Evolutionary conservation across 2,113 vertebrate species (phyloP), one percentile per base, ranked within the genome.

Genomic region (Brachypodius melanocephalos): DNA sequence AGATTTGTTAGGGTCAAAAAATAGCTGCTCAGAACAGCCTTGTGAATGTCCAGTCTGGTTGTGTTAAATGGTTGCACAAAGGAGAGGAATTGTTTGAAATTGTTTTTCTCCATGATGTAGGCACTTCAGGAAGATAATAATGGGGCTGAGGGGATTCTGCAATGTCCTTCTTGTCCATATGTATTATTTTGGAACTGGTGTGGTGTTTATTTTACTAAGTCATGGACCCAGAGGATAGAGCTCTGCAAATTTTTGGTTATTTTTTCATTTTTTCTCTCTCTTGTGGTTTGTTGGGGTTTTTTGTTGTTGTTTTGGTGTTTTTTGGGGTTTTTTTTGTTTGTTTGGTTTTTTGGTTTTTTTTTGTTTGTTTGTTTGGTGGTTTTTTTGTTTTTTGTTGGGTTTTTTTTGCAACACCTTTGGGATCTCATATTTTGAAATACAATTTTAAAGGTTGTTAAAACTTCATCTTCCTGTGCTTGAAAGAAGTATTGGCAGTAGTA

Each of bases 1-100:
- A 88, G 58, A 43, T 98, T 97, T 95, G 90, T 98, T 89, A 98
- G 95, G 93, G 92, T 85, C 74, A 98, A 96, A 81, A 98, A 98
- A 65, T 98, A 96, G 84, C 69, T 75, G 29, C 29, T 25, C 4
- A 3, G 17, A 54, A 21, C 40, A 54, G 14, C 17, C 5, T 49
- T 29, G 20, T 1, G 1, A 48, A 32, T 10, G 9, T 45, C 20
- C 1, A 2, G 6, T 75, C 31, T 38, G 31, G 25, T 26, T 82
- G 24, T 59, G n/a, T 75, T 81, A 48, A 66, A 17, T 17, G 36
- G 25, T 25, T 90, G 55, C 1, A 3, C 26, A 26, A 46, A 63
- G 32, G 19, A 77, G 63, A 85, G 36, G 42, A 92, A 26, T 26
- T 72, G 25, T 72, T 66, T 29, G 61, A 67, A 67, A 55, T 17